Evolutionary conservation across 1,140 invertebrate genomes (phyloP).

Genomic region (Samia ricini): DNA sequence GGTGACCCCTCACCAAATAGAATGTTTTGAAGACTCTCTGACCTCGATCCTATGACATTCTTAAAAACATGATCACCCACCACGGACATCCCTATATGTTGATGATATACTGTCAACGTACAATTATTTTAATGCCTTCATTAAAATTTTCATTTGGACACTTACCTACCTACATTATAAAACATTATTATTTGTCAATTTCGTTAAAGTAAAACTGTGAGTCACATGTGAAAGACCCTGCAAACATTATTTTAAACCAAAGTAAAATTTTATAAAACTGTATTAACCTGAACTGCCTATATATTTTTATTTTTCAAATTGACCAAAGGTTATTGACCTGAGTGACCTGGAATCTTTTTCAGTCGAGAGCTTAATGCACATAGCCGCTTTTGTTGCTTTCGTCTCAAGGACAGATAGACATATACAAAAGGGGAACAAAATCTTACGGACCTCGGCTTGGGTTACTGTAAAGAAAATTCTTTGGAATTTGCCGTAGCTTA

Average conservation of each 20-base stretch:
- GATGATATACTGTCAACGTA: conserved; percentile 4
- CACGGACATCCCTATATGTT: conserved; percentile 14
- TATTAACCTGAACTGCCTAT: too few species aligned
- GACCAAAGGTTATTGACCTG: too few species aligned
- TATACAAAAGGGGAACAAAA: too few species aligned
- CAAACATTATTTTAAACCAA: neutral
- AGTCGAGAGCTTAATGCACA: too few species aligned
- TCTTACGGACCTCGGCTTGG: too few species aligned
- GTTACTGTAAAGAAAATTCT: too few species aligned
- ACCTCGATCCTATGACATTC: conserved; percentile 16
- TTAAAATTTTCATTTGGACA: conserved; percentile 7
- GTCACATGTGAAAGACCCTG: neutral
- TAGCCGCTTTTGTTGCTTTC: too few species aligned
- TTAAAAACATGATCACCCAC: conserved; percentile 11
- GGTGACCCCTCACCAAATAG: conserved; percentile 6
- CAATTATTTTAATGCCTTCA: neutral
- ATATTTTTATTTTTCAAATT: too few species aligned
- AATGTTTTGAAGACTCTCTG: neutral
- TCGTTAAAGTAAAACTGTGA: neutral
- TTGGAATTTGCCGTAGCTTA: too few species aligned
- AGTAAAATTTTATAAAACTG: too few species aligned
- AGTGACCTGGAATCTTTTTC: too few species aligned
- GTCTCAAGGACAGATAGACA: too few species aligned
- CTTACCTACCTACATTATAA: neutral
- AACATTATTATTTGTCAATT: neutral